Base-by-base conservation (phyloP, 2,113 vertebrate genomes). In the Gadus macrocephalus region DNA sequence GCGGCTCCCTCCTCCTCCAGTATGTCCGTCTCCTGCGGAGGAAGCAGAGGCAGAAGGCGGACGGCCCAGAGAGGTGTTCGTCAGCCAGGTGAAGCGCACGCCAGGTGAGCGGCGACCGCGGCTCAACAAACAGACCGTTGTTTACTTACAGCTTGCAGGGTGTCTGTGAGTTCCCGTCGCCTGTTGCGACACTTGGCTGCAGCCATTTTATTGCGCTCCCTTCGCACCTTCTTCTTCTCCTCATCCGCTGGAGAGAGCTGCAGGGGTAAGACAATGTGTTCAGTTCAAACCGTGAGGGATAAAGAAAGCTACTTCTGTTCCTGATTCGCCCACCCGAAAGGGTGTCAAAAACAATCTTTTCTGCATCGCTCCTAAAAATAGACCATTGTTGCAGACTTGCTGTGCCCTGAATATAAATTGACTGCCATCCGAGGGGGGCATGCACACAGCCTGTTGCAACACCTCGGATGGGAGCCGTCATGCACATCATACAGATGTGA, bases 161-260 rank as follows among this genome's bases (percentile, higher is more conserved):
- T 96, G 67, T 98, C 97, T 0, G 96, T 99, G 78, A 99, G 93
- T 76, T 98, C 97, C 85, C 96, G 89, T 83, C 97, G 91, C 78
- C 97, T 92, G 92, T 97, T 99, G 83, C 97, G 93, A 88, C 97
- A 99, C 86, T 98, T 98, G 27, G 97, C 97, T 81, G 97, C 97
- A 81, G 97, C 97, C 96, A 98, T 97, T 89, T 99, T 99, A 94
- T 99, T 99, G 83, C 97, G 94, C 91, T 98, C 97, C 78, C 97
- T 93, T 83, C 97, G 91, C 79, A 99, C 91, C 86, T 92, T 92
- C 83, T 96, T 94, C 75, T 97, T 99, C 83, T 97, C 97, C 73
- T 98, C 97, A 83, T 98, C 97, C 88, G 97, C 96, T 4, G 96
- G 95, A 72, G 96, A 95, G 70, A 99, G 90, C 97, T 99, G 83